phyloP scores from a whole-genome alignment of 2,888 invertebrate species.

The Latrodectus elegans region DNA sequence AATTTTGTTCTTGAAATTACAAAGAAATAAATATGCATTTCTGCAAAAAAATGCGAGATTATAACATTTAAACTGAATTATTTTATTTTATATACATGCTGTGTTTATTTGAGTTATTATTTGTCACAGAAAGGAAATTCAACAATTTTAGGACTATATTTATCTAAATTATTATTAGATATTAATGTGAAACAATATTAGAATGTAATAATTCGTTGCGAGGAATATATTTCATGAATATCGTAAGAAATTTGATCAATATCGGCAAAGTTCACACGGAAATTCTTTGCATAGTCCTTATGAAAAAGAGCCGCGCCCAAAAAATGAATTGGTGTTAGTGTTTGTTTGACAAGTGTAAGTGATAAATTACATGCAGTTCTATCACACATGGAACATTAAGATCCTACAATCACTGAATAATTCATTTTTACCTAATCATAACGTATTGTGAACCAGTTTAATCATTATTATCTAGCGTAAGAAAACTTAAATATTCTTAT shows the following conservation, averaged over 20 bases:
- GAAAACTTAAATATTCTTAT: slow-evolving; percentile 6
- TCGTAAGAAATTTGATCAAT: slow-evolving; percentile 46
- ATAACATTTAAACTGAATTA: too few species aligned
- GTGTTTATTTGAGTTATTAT: neutral
- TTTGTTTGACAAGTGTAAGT: slow-evolving; percentile 44
- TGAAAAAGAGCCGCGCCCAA: slow-evolving; percentile 53
- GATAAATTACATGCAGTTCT: slow-evolving; percentile 51
- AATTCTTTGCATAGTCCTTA: slow-evolving; percentile 23
- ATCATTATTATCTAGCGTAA: slow-evolving; percentile 38
- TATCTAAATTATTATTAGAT: neutral
- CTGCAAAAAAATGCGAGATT: too few species aligned
- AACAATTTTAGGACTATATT: neutral
- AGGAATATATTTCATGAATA: neutral
- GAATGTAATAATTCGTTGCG: neutral
- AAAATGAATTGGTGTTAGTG: slow-evolving; percentile 52
- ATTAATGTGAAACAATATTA: neutral
- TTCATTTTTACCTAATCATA: slow-evolving; percentile 30
- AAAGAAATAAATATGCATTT: too few species aligned
- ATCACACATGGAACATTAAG: slow-evolving; percentile 33
- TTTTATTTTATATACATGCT: too few species aligned
- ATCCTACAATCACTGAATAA: slow-evolving; percentile 38
- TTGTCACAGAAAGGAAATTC: slow-evolving; percentile 4
- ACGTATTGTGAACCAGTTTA: slow-evolving; percentile 33
- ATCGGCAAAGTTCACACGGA: slow-evolving; percentile 36
- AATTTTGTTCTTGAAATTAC: too few species aligned